Percentiles rank a stretch among this genome's conserved stretches.
Evolutionary conservation across 2,888 invertebrate genomes (phyloP).

Genomic region (Stramonita haemastoma): DNA sequence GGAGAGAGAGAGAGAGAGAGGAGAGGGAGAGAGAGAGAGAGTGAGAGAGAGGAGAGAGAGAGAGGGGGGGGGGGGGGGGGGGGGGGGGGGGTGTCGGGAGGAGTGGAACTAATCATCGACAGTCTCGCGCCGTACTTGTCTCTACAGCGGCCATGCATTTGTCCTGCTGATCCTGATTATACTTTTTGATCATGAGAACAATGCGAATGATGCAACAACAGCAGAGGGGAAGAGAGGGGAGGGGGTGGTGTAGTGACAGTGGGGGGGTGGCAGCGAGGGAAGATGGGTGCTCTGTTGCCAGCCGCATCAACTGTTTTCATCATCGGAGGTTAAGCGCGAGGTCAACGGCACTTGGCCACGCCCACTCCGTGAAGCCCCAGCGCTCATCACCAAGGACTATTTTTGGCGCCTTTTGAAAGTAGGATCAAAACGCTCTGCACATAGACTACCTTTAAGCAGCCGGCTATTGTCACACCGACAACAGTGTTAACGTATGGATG

Average conservation of each 20-base stretch:
- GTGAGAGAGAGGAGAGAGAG: not conserved
- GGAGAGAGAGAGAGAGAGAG: conserved; percentile 1
- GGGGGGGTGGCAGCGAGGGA: not conserved
- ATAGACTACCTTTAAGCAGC: not conserved
- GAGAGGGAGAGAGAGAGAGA: not conserved
- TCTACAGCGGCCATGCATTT: not conserved
- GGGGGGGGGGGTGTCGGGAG: too few species aligned
- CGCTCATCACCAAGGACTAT: conserved; percentile 4
- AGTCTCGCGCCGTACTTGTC: not conserved
- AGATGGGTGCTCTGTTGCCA: not conserved
- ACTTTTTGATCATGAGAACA: not conserved
- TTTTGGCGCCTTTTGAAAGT: not conserved
- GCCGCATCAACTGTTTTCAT: not conserved
- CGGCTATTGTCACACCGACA: not conserved
- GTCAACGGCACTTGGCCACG: conserved; percentile 20
- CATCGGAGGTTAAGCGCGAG: not conserved
- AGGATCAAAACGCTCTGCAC: not conserved
- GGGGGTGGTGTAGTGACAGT: not conserved
- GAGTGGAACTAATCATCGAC: not conserved
- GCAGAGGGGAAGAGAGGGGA: not conserved
- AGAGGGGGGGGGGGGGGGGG: too few species aligned
- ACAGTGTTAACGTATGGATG: not conserved
- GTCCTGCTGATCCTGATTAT: not conserved
- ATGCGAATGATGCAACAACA: not conserved
- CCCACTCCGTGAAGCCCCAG: conserved; percentile 4